These are phyloP conservation scores for Cebus imitator DNA, from an alignment of 2,113 vertebrate species.

Conservation along the genomic window DNA sequence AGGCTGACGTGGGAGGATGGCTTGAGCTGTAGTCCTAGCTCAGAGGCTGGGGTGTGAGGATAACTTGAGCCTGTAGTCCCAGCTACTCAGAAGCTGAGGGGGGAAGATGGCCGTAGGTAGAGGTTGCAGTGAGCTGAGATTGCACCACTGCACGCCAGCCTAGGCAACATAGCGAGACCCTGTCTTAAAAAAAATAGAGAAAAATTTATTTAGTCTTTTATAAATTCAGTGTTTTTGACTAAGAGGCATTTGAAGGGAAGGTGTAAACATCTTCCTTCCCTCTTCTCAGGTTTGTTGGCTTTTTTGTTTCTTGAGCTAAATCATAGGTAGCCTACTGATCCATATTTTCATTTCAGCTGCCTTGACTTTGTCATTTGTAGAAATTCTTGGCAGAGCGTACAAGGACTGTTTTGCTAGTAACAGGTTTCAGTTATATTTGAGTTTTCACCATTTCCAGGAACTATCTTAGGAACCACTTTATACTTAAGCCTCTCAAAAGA, in stretches of 20 bases:
- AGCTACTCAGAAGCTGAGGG: too few relatives aligned
- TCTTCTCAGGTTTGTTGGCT: not conserved
- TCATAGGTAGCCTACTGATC: not conserved
- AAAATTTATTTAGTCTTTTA: not conserved
- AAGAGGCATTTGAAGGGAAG: not conserved
- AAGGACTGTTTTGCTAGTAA: not conserved
- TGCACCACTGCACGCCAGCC: too few relatives aligned
- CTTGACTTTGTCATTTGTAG: not conserved
- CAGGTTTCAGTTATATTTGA: not conserved
- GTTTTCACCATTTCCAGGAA: not conserved
- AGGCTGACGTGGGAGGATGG: too few relatives aligned
- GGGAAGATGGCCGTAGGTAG: too few relatives aligned
- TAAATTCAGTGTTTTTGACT: not conserved
- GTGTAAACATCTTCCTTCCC: not conserved
- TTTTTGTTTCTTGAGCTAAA: not conserved
- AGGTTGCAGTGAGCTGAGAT: too few relatives aligned
- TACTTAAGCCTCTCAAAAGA: not conserved
- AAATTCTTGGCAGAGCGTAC: not conserved
- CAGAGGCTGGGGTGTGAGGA: too few relatives aligned
- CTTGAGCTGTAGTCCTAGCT: too few relatives aligned
- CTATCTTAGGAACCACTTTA: not conserved
- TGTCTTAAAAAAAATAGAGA: not conserved
- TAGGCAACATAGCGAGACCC: too few relatives aligned
- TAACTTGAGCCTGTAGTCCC: too few relatives aligned
- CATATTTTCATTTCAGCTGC: not conserved